These are phyloP conservation scores for Alethe castanea DNA, from an alignment of 2,113 vertebrate species.

Conservation along the genomic window DNA sequence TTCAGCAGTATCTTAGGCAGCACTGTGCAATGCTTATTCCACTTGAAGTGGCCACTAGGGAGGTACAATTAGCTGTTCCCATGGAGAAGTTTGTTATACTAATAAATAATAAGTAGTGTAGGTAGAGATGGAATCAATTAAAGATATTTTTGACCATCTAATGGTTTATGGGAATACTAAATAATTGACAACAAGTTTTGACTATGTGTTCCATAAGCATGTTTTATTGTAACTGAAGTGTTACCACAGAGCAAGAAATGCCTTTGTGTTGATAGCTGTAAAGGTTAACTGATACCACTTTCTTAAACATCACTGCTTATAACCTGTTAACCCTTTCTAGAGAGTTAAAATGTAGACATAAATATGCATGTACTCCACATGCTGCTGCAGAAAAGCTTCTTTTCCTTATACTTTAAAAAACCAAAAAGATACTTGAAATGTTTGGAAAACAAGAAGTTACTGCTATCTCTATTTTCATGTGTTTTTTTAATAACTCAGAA, in stretches of 20 bases:
- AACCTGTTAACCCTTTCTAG: slow-evolving; percentile 24
- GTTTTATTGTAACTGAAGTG: slow-evolving; percentile 63
- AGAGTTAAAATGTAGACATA: slow-evolving; percentile 53
- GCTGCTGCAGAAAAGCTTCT: slow-evolving; percentile 37
- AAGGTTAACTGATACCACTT: slow-evolving; percentile 26
- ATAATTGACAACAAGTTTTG: slow-evolving; percentile 77
- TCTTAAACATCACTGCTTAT: slow-evolving; percentile 18
- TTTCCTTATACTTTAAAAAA: slow-evolving; percentile 36
- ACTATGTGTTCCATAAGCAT: slow-evolving; percentile 56
- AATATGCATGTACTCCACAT: slow-evolving; percentile 21
- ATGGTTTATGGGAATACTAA: slow-evolving; percentile 80
- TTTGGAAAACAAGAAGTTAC: slow-evolving; percentile 10
- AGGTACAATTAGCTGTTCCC: slow-evolving; percentile 92
- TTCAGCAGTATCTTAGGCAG: slow-evolving; percentile 77
- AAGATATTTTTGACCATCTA: slow-evolving; percentile 88
- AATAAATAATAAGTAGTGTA: slow-evolving; percentile 92
- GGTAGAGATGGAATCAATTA: slow-evolving; percentile 94
- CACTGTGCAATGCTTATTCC: slow-evolving; percentile 81
- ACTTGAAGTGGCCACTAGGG: slow-evolving; percentile 88
- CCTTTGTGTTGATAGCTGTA: neutral
- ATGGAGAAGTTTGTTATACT: slow-evolving; percentile 89
- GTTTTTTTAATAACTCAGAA: slow-evolving; percentile 39
- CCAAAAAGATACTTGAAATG: neutral
- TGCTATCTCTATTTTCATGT: neutral
- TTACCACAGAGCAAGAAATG: slow-evolving; percentile 33